A percentile compares a stretch with the other conserved stretches of the same genome.
phyloP scores from a whole-genome alignment of 2,797 vertebrate genomes.

The Enteromius argenteus region DNA sequence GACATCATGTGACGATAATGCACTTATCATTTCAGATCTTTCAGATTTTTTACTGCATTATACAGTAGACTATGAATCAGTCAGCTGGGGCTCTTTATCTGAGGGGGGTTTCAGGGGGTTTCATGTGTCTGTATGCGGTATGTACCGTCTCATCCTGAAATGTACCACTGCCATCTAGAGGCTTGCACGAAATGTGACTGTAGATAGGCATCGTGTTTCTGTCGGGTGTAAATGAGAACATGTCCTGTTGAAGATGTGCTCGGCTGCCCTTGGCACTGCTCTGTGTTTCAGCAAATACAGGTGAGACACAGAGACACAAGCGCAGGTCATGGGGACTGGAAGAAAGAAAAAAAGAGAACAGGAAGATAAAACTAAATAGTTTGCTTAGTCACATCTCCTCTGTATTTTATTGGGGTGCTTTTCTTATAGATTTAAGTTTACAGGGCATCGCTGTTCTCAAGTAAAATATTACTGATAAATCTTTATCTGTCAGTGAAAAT shows the following conservation, averaged over 20 bases:
- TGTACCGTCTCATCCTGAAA: conserved; percentile 22
- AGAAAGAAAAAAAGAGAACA: neutral
- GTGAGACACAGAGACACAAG: conserved; percentile 30
- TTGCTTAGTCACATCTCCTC: conserved; percentile 9
- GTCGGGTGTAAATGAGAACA: conserved; percentile 50
- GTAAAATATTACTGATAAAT: neutral
- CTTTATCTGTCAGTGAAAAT: neutral
- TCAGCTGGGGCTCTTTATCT: neutral
- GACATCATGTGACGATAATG: neutral
- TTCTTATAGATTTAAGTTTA: neutral
- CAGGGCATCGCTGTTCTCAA: neutral
- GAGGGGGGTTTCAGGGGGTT: neutral
- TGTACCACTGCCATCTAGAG: conserved; percentile 59
- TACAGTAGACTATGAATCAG: neutral
- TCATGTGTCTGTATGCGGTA: neutral
- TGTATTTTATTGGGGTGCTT: neutral
- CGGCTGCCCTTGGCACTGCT: conserved; percentile 50
- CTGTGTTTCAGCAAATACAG: conserved; percentile 38
- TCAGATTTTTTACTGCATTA: neutral
- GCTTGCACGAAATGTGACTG: neutral
- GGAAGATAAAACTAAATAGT: neutral
- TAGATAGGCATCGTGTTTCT: conserved; percentile 22
- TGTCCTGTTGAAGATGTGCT: conserved; percentile 42
- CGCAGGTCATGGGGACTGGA: conserved; percentile 39
- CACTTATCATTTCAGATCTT: neutral